Conservation (phyloP, 2,888 invertebrate species). For the Lamellibrachia columna region DNA sequence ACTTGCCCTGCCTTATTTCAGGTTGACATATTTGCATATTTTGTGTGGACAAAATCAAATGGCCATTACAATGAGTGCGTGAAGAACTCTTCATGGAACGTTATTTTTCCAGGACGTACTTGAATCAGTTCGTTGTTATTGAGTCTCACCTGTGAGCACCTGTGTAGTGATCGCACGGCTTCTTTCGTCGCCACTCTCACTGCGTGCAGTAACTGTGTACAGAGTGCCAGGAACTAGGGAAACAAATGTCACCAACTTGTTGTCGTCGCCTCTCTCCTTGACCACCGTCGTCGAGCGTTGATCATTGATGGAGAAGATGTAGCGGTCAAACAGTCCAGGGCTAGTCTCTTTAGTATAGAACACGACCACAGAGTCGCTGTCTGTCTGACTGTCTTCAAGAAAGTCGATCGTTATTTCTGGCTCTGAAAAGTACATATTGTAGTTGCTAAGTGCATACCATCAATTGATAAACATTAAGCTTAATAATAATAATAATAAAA, state of each 20-base stretch:
- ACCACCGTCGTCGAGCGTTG: neutral
- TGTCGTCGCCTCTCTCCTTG: neutral
- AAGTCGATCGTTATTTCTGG: neutral
- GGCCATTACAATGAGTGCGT: no score
- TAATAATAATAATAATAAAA: neutral
- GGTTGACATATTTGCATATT: no score
- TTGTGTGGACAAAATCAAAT: no score
- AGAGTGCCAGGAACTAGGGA: neutral
- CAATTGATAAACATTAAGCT: neutral
- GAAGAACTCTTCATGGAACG: no score
- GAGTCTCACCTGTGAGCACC: neutral
- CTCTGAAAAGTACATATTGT: neutral
- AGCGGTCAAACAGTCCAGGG: neutral
- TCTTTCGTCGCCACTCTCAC: neutral
- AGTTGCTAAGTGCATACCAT: neutral
- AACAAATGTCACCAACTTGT: neutral
- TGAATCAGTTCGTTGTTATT: neutral
- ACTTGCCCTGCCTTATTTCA: no score
- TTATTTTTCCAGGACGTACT: no score
- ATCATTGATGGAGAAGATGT: neutral
- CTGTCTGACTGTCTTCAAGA: neutral
- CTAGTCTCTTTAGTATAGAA: neutral
- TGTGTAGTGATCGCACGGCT: neutral
- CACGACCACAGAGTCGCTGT: neutral
- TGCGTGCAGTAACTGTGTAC: neutral